Percentiles rank a stretch among this genome's conserved stretches.
Evolutionary conservation across 2,797 vertebrate genomes (phyloP).

Genomic region (Gorsachius magnificus): DNA sequence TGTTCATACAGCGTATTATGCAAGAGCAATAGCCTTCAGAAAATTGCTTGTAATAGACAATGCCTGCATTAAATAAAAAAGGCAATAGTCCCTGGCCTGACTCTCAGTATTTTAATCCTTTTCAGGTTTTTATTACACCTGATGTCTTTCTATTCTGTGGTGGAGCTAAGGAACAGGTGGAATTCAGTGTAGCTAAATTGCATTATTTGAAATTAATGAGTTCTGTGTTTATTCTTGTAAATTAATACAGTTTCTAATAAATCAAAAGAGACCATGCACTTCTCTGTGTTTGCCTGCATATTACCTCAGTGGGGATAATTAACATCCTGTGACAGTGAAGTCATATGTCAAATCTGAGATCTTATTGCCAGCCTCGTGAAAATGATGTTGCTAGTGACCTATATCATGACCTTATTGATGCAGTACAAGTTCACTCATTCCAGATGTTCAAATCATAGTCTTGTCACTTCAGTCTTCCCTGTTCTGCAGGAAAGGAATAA

Average conservation of each 20-base stretch:
- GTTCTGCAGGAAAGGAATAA: neutral
- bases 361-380: conserved; percentile 29
- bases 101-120: conserved; percentile 28
- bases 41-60: conserved; percentile 59
- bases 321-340: conserved; percentile 50
- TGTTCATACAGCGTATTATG: conserved; percentile 58
- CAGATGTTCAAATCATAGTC: neutral
- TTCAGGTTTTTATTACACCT: conserved; percentile 46
- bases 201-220: conserved; percentile 61
- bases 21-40: conserved; percentile 62
- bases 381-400: conserved; percentile 55
- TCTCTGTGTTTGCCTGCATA: conserved; percentile 4
- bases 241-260: conserved; percentile 58
- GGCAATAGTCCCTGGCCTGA: conserved; percentile 28
- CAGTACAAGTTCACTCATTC: conserved; percentile 9
- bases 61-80: conserved; percentile 40
- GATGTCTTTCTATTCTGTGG: neutral
- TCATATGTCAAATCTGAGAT: conserved; percentile 45
- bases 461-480: neutral
- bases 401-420: conserved; percentile 39
- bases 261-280: conserved; percentile 5
- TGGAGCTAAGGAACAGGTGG: neutral
- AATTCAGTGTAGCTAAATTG: conserved; percentile 21
- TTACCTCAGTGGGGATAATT: conserved; percentile 59
- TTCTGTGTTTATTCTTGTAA: conserved; percentile 63